Evolutionary conservation across 2,888 invertebrate species (phyloP), one percentile per base, ranked within the genome.

Genomic region (Toxonevra muliebris): DNA sequence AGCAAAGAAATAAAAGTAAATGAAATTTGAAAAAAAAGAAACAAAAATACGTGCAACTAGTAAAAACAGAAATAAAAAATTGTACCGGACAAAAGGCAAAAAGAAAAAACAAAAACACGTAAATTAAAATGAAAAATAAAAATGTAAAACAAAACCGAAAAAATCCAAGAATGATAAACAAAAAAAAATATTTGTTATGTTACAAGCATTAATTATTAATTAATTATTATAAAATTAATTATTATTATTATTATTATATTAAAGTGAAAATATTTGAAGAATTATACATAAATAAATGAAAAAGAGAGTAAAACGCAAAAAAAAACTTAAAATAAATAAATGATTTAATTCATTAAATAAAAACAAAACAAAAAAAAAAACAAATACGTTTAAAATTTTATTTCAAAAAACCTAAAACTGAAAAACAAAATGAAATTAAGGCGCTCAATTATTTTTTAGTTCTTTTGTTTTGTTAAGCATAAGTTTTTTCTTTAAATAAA

Each of bases 141-240:
- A 65, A 17, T 13, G 59, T 59, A 48, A 62, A 43, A 59, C 20
- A 45, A 61, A 42, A 55, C 52, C 30, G 52, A 65, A 59, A 58
- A 42, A 20, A 60, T 17, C 45, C 53, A 61, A 65, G 64, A 65
- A 59, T 61, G 64, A 68, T 30, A 30, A 58, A 53, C 57, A 40
- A 48, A 66, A 69, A 75, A 71, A 71, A 75, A 77, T 75, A 79
- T 79, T 80, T 77, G 77, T 78, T 82, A 80, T 82, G 80, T 80
- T 80, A 79, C 76, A 76, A 78, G 78, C 80, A 80, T 80, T 81
- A 77, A 80, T 80, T 76, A 76, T 72, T 69, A 72, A 76, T 76
- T 80, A 77, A 80, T 80, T 79, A 77, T 79, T 79, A 80, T 80
- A 77, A 80, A 78, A 77, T 76, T 54, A 57, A 43, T 48, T 60